Percentiles rank a stretch among this genome's conserved stretches.
These are phyloP conservation scores for Isichthys henryi DNA, from an alignment of 2,113 vertebrate genomes.

Conservation along the genomic window DNA sequence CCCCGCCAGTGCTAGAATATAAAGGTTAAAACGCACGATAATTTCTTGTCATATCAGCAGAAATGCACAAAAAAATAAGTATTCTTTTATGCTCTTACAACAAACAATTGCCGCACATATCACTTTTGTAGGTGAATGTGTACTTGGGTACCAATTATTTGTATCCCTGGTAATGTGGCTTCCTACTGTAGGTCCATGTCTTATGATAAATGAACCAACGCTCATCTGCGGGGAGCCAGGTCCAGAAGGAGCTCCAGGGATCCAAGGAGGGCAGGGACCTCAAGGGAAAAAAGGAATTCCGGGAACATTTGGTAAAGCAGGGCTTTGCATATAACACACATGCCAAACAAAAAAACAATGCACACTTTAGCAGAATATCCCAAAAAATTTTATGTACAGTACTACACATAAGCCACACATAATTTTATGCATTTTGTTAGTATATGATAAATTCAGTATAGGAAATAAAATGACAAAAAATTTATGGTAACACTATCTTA, in stretches of 20 bases:
- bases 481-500: too few species aligned
- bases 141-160: neutral
- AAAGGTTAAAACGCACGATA: too few species aligned
- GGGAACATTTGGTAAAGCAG: neutral
- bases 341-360: neutral
- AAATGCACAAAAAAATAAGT: too few species aligned
- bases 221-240: constrained; percentile 52
- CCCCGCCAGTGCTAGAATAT: too few species aligned
- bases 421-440: neutral
- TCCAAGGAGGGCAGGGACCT: constrained; percentile 38
- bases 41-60: too few species aligned
- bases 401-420: neutral
- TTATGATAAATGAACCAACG: neutral
- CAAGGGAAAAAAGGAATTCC: constrained; percentile 33
- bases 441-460: neutral
- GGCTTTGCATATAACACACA: neutral
- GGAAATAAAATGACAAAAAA: neutral
- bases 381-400: neutral
- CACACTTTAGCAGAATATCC: neutral
- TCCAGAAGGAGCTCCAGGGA: constrained; percentile 27
- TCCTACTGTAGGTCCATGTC: neutral
- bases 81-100: too few species aligned
- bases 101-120: too few species aligned
- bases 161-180: neutral
- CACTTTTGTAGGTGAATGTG: too few species aligned